A percentile compares a stretch with the other conserved stretches of the same genome.
Conservation (phyloP, 2,113 vertebrate genomes). For the Nothobranchius furzeri region DNA sequence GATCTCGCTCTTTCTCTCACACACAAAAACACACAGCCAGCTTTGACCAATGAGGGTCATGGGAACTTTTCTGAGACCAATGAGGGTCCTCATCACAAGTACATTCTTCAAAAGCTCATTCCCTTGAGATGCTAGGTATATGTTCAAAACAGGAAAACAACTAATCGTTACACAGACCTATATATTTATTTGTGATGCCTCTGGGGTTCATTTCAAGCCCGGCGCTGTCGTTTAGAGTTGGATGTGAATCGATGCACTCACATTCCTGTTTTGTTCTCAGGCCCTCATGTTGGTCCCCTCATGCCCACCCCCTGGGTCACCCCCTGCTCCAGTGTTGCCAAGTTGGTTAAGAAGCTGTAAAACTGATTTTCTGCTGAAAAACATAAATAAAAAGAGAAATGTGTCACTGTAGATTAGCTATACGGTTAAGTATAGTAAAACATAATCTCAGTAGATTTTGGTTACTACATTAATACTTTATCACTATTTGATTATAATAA, state of each 20-base stretch:
- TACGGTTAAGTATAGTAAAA: too few relatives aligned
- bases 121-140: constrained; percentile 66
- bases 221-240: constrained; percentile 37
- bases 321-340: constrained; percentile 26
- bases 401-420: too few relatives aligned
- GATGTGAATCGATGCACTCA: constrained; percentile 42
- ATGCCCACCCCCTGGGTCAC: constrained; percentile 33
- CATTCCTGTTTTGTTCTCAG: constrained; percentile 79
- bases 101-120: constrained; percentile 41
- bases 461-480: too few relatives aligned
- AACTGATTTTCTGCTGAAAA: too few relatives aligned
- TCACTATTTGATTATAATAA: too few relatives aligned
- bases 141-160: constrained; percentile 57
- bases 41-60: constrained; percentile 61
- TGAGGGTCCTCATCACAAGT: constrained; percentile 32
- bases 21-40: constrained; percentile 20
- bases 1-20: constrained; percentile 35
- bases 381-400: too few relatives aligned
- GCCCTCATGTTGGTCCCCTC: constrained; percentile 52
- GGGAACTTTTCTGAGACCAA: constrained; percentile 67
- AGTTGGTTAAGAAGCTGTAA: background rate
- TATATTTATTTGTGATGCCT: constrained; percentile 61
- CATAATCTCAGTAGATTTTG: too few relatives aligned
- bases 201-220: constrained; percentile 56
- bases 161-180: constrained; percentile 51